Percentiles rank a stretch among this genome's conserved stretches.
Evolutionary conservation across 2,797 vertebrate species (phyloP).

Genomic region (Kryptopterus vitreolus): DNA sequence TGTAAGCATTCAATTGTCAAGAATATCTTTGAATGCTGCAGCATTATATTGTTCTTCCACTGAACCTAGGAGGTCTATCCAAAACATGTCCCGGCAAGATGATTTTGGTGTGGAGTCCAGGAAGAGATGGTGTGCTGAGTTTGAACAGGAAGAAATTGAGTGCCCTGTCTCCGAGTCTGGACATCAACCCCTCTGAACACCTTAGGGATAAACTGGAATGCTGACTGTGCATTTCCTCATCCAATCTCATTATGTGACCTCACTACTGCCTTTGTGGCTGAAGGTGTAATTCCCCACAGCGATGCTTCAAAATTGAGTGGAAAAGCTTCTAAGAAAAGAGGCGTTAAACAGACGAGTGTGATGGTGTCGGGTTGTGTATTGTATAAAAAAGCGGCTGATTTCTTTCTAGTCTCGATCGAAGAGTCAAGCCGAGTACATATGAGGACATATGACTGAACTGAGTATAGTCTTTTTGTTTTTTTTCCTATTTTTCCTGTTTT

Average conservation of each 20-base stretch:
- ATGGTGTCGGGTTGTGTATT: neutral
- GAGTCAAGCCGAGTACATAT: neutral
- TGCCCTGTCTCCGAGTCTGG: no score
- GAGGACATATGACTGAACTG: neutral
- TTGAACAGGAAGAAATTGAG: neutral
- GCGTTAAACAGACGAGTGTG: no score
- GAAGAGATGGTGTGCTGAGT: neutral
- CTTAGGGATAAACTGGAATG: neutral
- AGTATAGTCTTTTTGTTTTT: neutral
- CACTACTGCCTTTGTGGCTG: neutral
- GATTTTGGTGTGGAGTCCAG: neutral
- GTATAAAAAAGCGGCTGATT: neutral
- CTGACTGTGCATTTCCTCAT: neutral
- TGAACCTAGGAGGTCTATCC: neutral
- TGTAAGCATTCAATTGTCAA: neutral
- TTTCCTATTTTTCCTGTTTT: neutral
- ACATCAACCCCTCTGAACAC: neutral
- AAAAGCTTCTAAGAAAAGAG: neutral
- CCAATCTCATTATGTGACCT: neutral
- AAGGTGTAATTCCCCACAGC: neutral
- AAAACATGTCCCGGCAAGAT: neutral
- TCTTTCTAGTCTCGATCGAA: neutral
- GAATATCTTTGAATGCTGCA: neutral
- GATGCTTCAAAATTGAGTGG: neutral
- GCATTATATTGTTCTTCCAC: neutral